Percentiles rank a stretch among this genome's conserved stretches.
These are phyloP conservation scores for Myiagra hebetior DNA, from an alignment of 2,113 vertebrate species.

Conservation along the genomic window DNA sequence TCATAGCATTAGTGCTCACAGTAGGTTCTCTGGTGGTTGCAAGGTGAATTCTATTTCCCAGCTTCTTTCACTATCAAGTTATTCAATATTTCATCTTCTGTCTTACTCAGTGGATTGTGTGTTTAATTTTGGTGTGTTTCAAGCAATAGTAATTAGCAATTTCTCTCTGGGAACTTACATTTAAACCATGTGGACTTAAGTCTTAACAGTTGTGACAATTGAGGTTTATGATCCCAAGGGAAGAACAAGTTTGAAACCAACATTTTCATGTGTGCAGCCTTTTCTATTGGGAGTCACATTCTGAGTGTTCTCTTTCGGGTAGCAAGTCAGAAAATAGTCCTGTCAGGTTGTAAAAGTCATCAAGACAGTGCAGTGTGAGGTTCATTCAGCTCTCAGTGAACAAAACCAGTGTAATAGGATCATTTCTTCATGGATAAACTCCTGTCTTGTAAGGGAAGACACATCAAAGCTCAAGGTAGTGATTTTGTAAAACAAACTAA, in stretches of 20 bases:
- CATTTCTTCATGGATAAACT: neutral
- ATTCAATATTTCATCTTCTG: neutral
- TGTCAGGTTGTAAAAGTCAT: neutral
- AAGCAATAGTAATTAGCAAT: neutral
- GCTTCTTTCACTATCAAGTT: neutral
- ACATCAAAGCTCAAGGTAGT: neutral
- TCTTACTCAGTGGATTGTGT: neutral
- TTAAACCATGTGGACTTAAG: neutral
- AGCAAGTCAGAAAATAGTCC: neutral
- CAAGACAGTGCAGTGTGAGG: neutral
- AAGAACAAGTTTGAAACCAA: neutral
- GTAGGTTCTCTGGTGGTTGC: neutral
- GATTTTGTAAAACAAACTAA: neutral
- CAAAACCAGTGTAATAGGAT: neutral
- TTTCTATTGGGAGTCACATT: neutral
- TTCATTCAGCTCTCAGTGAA: neutral
- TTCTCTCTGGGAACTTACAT: neutral
- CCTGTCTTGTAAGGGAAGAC: neutral
- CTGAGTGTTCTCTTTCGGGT: neutral
- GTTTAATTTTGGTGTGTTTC: neutral
- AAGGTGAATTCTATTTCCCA: neutral
- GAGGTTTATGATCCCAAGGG: neutral
- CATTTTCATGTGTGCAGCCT: neutral
- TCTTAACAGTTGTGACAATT: neutral
- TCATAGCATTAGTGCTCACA: conserved; percentile 11